Conservation (phyloP, 2,113 vertebrate genomes). For the Neodontobutis hainanensis region DNA sequence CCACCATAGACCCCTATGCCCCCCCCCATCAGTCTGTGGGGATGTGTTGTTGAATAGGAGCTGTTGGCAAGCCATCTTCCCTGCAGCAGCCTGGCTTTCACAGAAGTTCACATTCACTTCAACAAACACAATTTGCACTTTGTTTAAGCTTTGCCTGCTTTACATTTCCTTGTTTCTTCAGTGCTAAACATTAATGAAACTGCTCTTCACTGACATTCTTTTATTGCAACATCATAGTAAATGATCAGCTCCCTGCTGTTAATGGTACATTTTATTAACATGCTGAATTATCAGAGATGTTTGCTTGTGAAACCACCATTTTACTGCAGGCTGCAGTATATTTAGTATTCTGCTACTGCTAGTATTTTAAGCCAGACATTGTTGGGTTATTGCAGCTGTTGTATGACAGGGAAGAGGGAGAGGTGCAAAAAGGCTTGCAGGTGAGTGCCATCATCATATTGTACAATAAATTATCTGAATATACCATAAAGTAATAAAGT, state of each 20-base stretch:
- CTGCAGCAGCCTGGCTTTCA: constrained; percentile 48
- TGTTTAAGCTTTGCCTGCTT: constrained; percentile 40
- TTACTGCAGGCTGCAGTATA: constrained; percentile 21
- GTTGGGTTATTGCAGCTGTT: constrained; percentile 58
- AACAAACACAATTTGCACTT: constrained; percentile 59
- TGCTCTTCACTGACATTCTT: neutral
- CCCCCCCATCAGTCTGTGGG: constrained; percentile 19
- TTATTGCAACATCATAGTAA: neutral
- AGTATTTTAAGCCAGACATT: constrained; percentile 10
- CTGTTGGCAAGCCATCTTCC: constrained; percentile 48
- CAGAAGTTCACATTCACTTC: constrained; percentile 61
- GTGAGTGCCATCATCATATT: constrained; percentile 1
- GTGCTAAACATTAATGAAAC: constrained; percentile 42
- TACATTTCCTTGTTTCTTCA: constrained; percentile 31
- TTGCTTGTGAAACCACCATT: neutral
- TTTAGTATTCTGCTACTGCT: constrained; percentile 25
- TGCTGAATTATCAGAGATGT: neutral
- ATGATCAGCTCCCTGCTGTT: constrained; percentile 2
- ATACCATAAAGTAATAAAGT: neutral
- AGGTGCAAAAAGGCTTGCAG: constrained; percentile 20
- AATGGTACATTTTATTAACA: neutral
- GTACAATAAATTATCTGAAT: neutral
- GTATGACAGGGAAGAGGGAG: constrained; percentile 4
- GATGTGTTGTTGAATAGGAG: constrained; percentile 51
- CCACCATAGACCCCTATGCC: constrained; percentile 13